Base-by-base conservation (phyloP, 2,113 vertebrate genomes). In the Trichechus manatus region DNA sequence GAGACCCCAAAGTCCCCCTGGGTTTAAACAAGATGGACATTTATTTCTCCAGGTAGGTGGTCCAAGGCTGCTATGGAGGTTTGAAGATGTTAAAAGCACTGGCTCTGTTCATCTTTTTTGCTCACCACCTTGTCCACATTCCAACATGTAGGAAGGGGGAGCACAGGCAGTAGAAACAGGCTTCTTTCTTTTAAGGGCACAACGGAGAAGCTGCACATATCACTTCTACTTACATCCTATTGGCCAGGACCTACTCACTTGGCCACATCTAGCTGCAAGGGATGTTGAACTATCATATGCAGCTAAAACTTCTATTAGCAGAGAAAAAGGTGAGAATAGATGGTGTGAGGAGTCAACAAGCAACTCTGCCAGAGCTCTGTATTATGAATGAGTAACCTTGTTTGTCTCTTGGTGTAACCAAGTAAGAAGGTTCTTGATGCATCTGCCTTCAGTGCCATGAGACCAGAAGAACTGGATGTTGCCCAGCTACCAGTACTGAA, bases 41-140 rank as follows among this genome's bases (percentile, higher is more conserved):
- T 90, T 86, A 39, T 77, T 94, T 88, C 89, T 91, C 42, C 47
- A 56, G 56, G 63, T 56, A 87, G 25, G 33, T 91, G 53, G 20
- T 78, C 42, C 61, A 94, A 61, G 23, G 68, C 31, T 92, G 20
- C 7, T 84, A 80, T 42, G n/a, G 42, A 82, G 15, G 14, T 82
- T 83, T 64, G 31, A 94, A 86, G 47, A 77, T 75, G 19, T 84
- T 47, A 94, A 94, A 33, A 0, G 23, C 50, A 86, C 20, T 53
- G 47, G 25, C 2, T 77, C 36, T 36, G 70, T 86, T 64, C 74
- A 39, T 15, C 11, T 53, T 70, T 72, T 9, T 59, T 72, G 10
- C 13, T 93, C 27, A 22, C 22, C 13, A 66, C 1, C 27, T 47
- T 93, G 9, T 59, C 85, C 90, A 68, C 22, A 42, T 87, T 79